These are phyloP conservation scores for Lytechinus variegatus DNA, from an alignment of 35 echinoderm and acorn worm genomes.

Conservation along the genomic window DNA sequence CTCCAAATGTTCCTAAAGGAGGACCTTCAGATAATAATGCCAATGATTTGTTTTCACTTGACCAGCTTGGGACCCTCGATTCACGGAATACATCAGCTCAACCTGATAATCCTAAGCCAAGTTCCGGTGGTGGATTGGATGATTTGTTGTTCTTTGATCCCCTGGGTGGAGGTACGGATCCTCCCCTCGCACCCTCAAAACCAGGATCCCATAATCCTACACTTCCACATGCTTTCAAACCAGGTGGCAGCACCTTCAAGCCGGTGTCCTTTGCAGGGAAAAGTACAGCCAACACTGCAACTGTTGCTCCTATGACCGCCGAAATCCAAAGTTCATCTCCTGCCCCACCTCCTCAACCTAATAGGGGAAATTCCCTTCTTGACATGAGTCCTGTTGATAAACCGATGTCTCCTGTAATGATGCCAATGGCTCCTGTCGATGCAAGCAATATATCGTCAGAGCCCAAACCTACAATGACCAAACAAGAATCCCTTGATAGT, in stretches of 20 bases:
- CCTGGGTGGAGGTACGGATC: slow-evolving; percentile 53
- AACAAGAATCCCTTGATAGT: slow-evolving; percentile 56
- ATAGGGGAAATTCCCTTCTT: slow-evolving; percentile 41
- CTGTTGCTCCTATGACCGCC: slow-evolving; percentile 19
- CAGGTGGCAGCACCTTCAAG: slow-evolving; percentile 52
- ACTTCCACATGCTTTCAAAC: slow-evolving; percentile 51
- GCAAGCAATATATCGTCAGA: not conserved
- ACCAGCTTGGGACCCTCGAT: slow-evolving; percentile 24
- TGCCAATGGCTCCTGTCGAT: slow-evolving; percentile 32
- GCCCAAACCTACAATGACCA: slow-evolving; percentile 37
- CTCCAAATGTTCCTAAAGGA: not conserved
- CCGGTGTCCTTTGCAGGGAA: slow-evolving; percentile 66
- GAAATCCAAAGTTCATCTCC: slow-evolving; percentile 21
- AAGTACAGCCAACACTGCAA: not conserved
- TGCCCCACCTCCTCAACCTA: slow-evolving; percentile 16
- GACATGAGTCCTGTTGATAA: slow-evolving; percentile 76
- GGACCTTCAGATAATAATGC: not conserved
- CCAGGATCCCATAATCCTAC: not conserved
- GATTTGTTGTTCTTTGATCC: slow-evolving; percentile 84
- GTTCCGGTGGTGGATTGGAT: slow-evolving; percentile 54
- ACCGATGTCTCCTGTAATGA: slow-evolving; percentile 52
- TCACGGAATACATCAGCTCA: slow-evolving; percentile 62
- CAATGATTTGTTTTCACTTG: slow-evolving; percentile 46
- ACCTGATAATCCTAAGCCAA: slow-evolving; percentile 59
- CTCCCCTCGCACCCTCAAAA: slow-evolving; percentile 30